These are phyloP conservation scores for Cydia fagiglandana DNA, from an alignment of 1,140 invertebrate genomes.

Conservation along the genomic window DNA sequence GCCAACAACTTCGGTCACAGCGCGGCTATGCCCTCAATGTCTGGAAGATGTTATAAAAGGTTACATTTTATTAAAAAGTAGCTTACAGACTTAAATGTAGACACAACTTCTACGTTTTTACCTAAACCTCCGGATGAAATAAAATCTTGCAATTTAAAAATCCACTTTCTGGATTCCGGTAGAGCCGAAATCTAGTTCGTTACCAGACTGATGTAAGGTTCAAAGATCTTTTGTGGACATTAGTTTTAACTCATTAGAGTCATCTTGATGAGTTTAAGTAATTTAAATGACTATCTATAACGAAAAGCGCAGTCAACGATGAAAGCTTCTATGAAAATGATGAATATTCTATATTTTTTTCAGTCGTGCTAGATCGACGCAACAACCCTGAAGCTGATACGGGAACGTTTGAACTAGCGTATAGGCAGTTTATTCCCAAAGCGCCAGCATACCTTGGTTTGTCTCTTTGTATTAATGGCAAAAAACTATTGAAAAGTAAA, in stretches of 20 bases:
- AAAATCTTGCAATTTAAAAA: too few relatives aligned
- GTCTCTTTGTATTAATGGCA: slow-evolving; percentile 86
- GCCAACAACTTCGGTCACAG: slow-evolving; percentile 92
- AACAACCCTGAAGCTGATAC: slow-evolving; percentile 89
- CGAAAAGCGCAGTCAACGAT: background rate
- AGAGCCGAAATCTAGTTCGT: too few relatives aligned
- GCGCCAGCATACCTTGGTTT: slow-evolving; percentile 92
- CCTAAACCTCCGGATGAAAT: too few relatives aligned
- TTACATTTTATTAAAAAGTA: slow-evolving; percentile 58
- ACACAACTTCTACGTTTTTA: too few relatives aligned
- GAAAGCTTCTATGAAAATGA: background rate
- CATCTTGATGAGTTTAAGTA: too few relatives aligned
- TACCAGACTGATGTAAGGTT: too few relatives aligned
- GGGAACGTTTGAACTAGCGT: slow-evolving; percentile 92
- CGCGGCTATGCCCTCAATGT: slow-evolving; percentile 90
- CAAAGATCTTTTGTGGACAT: too few relatives aligned
- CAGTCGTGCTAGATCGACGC: slow-evolving; percentile 93
- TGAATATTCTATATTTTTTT: slow-evolving; percentile 52
- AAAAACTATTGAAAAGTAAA: slow-evolving; percentile 72
- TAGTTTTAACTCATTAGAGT: too few relatives aligned
- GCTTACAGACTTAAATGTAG: too few relatives aligned
- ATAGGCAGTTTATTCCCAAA: slow-evolving; percentile 84
- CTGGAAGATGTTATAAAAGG: slow-evolving; percentile 96
- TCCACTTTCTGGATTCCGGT: too few relatives aligned
- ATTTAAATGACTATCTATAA: background rate